These are phyloP conservation scores for Thereva unica DNA, from an alignment of 2,888 invertebrate genomes.

Conservation along the genomic window DNA sequence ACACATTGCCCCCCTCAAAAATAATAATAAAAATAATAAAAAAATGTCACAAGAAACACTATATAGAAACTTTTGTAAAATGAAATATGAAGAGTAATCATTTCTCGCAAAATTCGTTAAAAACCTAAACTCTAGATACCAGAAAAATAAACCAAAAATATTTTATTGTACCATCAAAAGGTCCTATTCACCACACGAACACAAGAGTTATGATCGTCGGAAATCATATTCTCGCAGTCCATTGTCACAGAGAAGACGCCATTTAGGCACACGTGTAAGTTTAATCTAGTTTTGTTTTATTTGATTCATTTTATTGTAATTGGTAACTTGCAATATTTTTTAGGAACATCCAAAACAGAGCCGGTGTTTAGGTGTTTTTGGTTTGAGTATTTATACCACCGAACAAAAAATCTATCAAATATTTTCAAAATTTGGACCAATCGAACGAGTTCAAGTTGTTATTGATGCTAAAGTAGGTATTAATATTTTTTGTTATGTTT, in stretches of 20 bases:
- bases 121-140: neutral
- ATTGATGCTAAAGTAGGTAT: constrained; percentile 79
- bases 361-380: constrained; percentile 92
- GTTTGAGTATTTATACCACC: constrained; percentile 88
- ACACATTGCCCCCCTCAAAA: neutral
- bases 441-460: constrained; percentile 92
- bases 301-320: constrained; percentile 14
- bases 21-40: too few relatives aligned
- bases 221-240: constrained; percentile 76
- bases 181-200: constrained; percentile 65
- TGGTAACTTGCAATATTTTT: constrained; percentile 17
- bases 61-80: constrained; percentile 12
- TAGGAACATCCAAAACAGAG: constrained; percentile 72
- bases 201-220: constrained; percentile 64
- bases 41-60: neutral
- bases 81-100: constrained; percentile 17
- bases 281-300: neutral
- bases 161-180: constrained; percentile 42
- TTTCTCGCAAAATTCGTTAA: constrained; percentile 17
- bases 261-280: constrained; percentile 73
- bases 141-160: constrained; percentile 5
- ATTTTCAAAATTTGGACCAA: constrained; percentile 88
- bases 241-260: constrained; percentile 76
- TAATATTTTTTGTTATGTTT: neutral
- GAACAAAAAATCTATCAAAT: constrained; percentile 91